Conservation (phyloP, 2,888 invertebrate species). For the Drosophila anomelani region DNA sequence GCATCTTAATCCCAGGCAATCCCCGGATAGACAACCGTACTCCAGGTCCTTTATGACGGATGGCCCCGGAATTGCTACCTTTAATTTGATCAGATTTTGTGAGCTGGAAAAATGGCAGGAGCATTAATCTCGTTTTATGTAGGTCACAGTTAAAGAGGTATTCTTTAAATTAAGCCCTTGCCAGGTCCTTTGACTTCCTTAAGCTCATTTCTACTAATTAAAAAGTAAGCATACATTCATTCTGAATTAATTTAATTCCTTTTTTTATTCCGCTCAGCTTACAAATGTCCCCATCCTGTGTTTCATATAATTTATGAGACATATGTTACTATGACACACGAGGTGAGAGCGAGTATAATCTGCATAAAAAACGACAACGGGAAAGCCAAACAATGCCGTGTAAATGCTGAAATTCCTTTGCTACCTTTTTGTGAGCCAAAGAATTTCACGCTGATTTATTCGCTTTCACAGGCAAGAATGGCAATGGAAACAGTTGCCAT, state of each 20-base stretch:
- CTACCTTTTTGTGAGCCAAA: slow-evolving; percentile 45
- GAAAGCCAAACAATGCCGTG: slow-evolving; percentile 58
- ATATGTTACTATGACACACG: slow-evolving; percentile 64
- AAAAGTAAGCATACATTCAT: slow-evolving; percentile 47
- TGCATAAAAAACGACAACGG: slow-evolving; percentile 38
- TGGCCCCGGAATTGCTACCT: slow-evolving; percentile 56
- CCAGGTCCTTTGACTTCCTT: slow-evolving; percentile 7
- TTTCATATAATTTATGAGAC: slow-evolving; percentile 73
- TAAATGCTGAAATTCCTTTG: slow-evolving; percentile 60
- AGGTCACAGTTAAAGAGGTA: slow-evolving; percentile 33
- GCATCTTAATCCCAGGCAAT: slow-evolving; percentile 69
- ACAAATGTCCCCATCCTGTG: slow-evolving; percentile 36
- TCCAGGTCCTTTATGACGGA: slow-evolving; percentile 64
- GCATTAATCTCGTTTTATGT: slow-evolving; percentile 37
- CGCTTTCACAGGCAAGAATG: slow-evolving; percentile 27
- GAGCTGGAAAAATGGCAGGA: slow-evolving; percentile 43
- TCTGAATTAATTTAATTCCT: slow-evolving; percentile 47
- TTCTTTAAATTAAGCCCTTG: neutral
- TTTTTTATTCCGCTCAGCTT: slow-evolving; percentile 21
- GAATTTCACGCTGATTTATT: slow-evolving; percentile 79
- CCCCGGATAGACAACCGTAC: slow-evolving; percentile 26
- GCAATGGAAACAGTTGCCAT: slow-evolving; percentile 1
- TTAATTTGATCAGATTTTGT: slow-evolving; percentile 73
- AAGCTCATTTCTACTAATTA: slow-evolving; percentile 69
- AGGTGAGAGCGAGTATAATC: slow-evolving; percentile 25